phyloP scores from a whole-genome alignment of 35 echinoderm and acorn worm genomes.

The Lytechinus variegatus region DNA sequence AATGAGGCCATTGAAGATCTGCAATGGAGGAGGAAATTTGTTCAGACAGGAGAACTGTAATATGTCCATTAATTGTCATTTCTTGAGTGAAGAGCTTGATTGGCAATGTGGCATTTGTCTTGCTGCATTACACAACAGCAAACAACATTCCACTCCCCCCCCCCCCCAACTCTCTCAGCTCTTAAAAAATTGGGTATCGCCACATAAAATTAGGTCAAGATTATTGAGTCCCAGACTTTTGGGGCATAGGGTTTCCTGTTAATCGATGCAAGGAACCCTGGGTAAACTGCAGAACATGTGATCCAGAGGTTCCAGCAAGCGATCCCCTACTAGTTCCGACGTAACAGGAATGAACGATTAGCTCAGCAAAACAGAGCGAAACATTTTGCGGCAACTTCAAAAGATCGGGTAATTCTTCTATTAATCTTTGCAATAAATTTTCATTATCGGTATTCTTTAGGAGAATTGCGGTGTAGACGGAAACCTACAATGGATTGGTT shows the following conservation, averaged over 20 bases:
- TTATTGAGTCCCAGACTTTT: slow-evolving; percentile 31
- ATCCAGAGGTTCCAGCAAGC: background rate
- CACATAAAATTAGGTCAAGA: slow-evolving; percentile 4
- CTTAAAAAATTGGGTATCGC: slow-evolving; percentile 25
- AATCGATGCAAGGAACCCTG: slow-evolving; percentile 27
- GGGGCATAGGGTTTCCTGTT: slow-evolving; percentile 11
- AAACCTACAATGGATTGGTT: slow-evolving; percentile 8
- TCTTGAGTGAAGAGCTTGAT: background rate
- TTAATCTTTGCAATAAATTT: slow-evolving; percentile 40
- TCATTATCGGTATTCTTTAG: slow-evolving; percentile 35
- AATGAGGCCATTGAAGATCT: background rate
- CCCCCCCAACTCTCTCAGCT: background rate
- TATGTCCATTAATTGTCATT: background rate
- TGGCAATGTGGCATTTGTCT: background rate
- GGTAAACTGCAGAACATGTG: background rate
- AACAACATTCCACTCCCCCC: background rate
- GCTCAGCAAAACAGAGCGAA: background rate
- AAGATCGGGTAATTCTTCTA: background rate
- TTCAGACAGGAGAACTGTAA: background rate
- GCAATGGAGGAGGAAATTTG: background rate
- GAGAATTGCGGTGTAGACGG: background rate
- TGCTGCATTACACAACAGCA: background rate
- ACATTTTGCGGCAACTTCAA: slow-evolving; percentile 21
- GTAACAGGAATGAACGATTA: slow-evolving; percentile 24
- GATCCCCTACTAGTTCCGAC: slow-evolving; percentile 29